Evolutionary conservation across 2,888 invertebrate genomes (phyloP).

Genomic region (Sesamia inferens): DNA sequence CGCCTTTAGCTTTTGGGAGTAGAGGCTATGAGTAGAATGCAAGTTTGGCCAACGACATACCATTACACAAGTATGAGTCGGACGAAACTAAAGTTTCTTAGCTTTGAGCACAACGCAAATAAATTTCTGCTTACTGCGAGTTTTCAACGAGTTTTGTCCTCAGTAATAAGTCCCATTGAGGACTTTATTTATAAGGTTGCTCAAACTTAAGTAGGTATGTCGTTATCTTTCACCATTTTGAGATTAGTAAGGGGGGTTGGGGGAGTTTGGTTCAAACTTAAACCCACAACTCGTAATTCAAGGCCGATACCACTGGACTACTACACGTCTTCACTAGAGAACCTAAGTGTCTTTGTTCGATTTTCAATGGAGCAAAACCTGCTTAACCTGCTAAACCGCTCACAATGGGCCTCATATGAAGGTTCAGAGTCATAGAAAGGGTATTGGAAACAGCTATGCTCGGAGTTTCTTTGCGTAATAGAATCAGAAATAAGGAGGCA

Average conservation of each 20-base stretch:
- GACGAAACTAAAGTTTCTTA: neutral
- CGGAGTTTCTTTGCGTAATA: too few relatives aligned
- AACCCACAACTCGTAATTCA: neutral
- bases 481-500: too few relatives aligned
- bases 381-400: neutral
- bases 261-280: neutral
- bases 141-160: neutral
- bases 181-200: neutral
- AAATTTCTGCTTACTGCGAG: neutral
- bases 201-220: neutral
- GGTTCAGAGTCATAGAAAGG: too few relatives aligned
- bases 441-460: too few relatives aligned
- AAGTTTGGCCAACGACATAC: neutral
- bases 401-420: too few relatives aligned
- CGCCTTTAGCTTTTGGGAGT: too few relatives aligned
- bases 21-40: neutral
- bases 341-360: neutral
- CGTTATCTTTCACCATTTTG: neutral
- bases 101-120: neutral
- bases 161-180: neutral
- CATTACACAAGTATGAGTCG: neutral
- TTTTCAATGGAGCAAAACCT: neutral
- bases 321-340: neutral
- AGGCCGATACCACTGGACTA: neutral
- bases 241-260: neutral